These are phyloP conservation scores for roundworm (Caenorhabditis elegans) DNA, from an alignment of 1,140 invertebrate genomes.

Conservation along the genomic window WBcel235 BX284603.4:3769001-3769500, in stretches of 20 bases:
- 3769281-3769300: no score
- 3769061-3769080: not conserved
- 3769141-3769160: not conserved
- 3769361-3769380: no score
- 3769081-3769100: no score
- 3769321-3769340: no score
- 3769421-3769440: not conserved
- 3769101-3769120: no score
- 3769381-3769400: no score
- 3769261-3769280: no score
- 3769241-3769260: no score
- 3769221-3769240: no score
- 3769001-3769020: not conserved
- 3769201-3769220: not conserved
- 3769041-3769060: not conserved
- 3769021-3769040: not conserved
- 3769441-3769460: not conserved
- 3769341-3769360: no score
- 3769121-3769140: not conserved
- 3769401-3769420: not conserved
- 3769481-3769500: not conserved
- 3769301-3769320: no score
- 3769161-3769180: not conserved
- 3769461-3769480: not conserved
- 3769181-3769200: slow-evolving; percentile 5